These are phyloP conservation scores for Anas platyrhynchos DNA, from an alignment of 2,113 vertebrate species.

Conservation along the genomic window DNA sequence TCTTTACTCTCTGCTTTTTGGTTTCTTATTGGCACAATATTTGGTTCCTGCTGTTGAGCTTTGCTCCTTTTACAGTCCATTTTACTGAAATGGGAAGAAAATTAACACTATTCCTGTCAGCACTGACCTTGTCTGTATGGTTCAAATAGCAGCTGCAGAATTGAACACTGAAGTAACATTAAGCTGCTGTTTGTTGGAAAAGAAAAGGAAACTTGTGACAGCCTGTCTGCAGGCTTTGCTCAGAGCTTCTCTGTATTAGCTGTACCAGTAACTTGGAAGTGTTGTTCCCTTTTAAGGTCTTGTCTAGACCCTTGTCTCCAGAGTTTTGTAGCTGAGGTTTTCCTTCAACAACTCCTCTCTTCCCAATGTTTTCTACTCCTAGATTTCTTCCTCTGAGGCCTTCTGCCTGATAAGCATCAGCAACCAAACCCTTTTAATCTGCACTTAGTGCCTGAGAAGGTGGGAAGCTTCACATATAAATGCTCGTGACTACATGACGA, in stretches of 20 bases:
- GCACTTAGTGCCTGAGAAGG: not conserved
- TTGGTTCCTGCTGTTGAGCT: not conserved
- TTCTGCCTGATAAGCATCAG: not conserved
- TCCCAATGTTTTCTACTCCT: not conserved
- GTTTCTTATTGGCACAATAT: not conserved
- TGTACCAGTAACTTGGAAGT: not conserved
- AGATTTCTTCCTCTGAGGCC: not conserved
- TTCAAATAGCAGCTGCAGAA: not conserved
- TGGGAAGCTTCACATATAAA: not conserved
- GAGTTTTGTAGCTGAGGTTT: not conserved
- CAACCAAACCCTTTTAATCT: not conserved
- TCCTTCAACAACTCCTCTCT: not conserved
- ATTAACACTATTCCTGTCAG: not conserved
- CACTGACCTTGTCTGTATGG: not conserved
- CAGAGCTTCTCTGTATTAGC: not conserved
- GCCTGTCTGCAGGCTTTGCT: not conserved
- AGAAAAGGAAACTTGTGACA: not conserved
- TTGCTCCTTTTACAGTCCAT: not conserved
- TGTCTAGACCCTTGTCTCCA: not conserved
- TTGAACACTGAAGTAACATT: not conserved
- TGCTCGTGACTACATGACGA: not conserved
- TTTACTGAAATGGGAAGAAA: not conserved
- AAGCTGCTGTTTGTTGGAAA: not conserved
- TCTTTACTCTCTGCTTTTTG: not conserved
- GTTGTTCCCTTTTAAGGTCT: constrained; percentile 23